Evolutionary conservation across 2,888 invertebrate genomes (phyloP).

Genomic region (Paralinhomoeus sp.): DNA sequence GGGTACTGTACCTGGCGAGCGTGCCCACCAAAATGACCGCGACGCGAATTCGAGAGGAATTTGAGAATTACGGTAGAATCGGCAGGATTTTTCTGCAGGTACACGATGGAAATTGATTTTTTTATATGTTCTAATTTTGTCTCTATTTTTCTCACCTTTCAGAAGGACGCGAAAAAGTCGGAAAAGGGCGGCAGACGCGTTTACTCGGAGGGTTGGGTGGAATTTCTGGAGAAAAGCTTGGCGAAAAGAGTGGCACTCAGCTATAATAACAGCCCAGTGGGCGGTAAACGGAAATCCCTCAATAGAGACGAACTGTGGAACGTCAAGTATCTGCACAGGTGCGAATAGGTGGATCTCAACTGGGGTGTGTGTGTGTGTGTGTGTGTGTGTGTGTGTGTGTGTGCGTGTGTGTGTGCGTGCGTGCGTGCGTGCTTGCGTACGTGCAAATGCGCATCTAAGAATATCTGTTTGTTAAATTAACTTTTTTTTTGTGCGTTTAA

Average conservation of each 20-base stretch:
- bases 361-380: no score
- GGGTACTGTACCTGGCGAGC: constrained; percentile 63
- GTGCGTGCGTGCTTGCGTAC: no score
- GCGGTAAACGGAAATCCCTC: constrained; percentile 56
- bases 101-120: no score
- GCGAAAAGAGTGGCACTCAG: constrained; percentile 55
- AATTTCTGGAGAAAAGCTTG: constrained; percentile 61
- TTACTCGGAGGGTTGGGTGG: constrained; percentile 67
- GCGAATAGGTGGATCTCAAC: no score
- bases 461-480: no score
- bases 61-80: constrained; percentile 54
- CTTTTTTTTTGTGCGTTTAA: no score
- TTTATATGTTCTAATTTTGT: no score
- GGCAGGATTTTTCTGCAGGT: constrained; percentile 57
- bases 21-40: constrained; percentile 79
- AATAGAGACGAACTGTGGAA: constrained; percentile 82
- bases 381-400: no score
- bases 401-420: no score
- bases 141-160: no score
- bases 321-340: constrained; percentile 69
- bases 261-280: constrained; percentile 62
- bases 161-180: background rate
- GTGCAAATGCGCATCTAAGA: no score
- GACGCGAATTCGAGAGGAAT: constrained; percentile 51
- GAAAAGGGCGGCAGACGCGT: background rate